Evolutionary conservation across 1,140 invertebrate species (phyloP).

Genomic region (Bombus picipes): DNA sequence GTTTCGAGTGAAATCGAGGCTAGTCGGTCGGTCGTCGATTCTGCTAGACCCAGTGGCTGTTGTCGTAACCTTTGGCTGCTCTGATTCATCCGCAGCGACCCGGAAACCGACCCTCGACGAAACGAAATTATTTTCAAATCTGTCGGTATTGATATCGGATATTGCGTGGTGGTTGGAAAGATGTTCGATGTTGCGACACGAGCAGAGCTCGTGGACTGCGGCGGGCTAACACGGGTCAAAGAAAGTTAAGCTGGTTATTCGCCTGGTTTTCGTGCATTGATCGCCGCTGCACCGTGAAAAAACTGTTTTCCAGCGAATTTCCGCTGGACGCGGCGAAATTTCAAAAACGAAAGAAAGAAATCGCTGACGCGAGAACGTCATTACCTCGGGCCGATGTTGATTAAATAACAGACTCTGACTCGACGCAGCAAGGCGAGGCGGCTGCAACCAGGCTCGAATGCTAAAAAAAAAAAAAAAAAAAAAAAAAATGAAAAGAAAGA

Average conservation of each 20-base stretch:
- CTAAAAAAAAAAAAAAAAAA: neutral
- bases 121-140: constrained; percentile 72
- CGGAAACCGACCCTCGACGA: constrained; percentile 44
- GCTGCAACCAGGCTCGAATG: neutral
- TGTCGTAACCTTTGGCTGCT: constrained; percentile 11
- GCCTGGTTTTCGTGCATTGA: neutral
- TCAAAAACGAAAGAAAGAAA: constrained; percentile 13
- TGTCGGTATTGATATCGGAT: constrained; percentile 66
- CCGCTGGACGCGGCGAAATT: constrained; percentile 1
- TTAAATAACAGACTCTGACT: constrained; percentile 28
- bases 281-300: neutral
- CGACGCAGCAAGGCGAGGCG: neutral
- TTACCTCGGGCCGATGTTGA: constrained; percentile 21
- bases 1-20: neutral
- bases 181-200: neutral
- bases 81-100: constrained; percentile 41
- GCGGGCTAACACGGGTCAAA: neutral
- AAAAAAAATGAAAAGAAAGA: neutral
- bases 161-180: neutral
- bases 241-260: constrained; percentile 38
- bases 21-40: neutral
- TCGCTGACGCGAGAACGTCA: constrained; percentile 19
- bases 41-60: neutral
- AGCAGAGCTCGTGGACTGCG: no score
- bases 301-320: constrained; percentile 16